A percentile compares a stretch with the other conserved stretches of the same genome.
Conservation (phyloP, 2,113 vertebrate genomes). For the Hippoglossus stenolepis region DNA sequence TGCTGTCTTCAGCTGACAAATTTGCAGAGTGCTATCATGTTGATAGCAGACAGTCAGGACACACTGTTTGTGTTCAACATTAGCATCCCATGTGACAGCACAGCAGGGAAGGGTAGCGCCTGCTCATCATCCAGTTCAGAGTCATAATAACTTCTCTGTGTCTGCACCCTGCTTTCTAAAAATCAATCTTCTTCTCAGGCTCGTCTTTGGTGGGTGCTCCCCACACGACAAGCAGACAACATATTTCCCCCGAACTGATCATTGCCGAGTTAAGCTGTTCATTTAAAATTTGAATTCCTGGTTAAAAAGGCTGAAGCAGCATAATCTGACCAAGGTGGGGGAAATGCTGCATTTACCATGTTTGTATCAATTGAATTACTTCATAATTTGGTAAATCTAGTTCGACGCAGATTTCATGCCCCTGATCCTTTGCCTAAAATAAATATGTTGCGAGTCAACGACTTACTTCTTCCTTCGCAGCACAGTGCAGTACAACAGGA, state of each 20-base stretch:
- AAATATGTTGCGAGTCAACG: no score
- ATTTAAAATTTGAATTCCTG: no score
- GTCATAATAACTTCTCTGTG: background rate
- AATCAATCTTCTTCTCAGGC: background rate
- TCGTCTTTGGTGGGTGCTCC: no score
- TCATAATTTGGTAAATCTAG: no score
- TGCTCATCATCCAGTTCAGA: background rate
- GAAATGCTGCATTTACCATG: no score
- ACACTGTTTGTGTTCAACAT: background rate
- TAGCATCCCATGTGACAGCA: background rate
- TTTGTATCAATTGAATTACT: no score
- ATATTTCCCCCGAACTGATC: background rate
- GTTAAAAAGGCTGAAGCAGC: no score
- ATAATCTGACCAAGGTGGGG: no score
- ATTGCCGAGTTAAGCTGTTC: background rate
- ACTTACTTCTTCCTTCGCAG: slow-evolving; percentile 87
- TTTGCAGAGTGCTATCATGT: background rate
- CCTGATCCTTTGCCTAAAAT: no score
- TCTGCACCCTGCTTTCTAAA: background rate
- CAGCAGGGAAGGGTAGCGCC: background rate
- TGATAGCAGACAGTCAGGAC: background rate
- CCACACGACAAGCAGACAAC: background rate
- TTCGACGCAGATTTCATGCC: no score
- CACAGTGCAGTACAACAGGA: slow-evolving; percentile 90
- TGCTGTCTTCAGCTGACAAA: background rate